These are phyloP conservation scores for Suillia variegata DNA, from an alignment of 2,888 invertebrate genomes.

Conservation along the genomic window DNA sequence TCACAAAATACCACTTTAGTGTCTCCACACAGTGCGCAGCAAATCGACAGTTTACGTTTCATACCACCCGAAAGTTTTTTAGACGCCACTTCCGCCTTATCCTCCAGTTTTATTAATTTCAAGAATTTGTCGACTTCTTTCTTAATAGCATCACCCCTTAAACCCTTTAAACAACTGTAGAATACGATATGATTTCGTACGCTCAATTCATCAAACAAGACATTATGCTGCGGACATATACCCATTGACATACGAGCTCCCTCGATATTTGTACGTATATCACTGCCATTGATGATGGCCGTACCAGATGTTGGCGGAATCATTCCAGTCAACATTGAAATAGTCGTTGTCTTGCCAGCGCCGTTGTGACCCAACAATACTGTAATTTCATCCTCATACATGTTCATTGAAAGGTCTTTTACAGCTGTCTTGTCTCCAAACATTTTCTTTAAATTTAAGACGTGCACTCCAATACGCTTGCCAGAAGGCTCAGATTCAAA, in stretches of 20 bases:
- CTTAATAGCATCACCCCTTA: conserved; percentile 62
- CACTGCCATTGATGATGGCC: conserved; percentile 70
- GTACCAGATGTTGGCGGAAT: conserved; percentile 70
- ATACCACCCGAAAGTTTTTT: conserved; percentile 72
- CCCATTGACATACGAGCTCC: conserved; percentile 72
- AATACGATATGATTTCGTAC: conserved; percentile 81
- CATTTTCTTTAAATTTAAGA: conserved; percentile 67
- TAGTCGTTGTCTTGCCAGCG: conserved; percentile 89
- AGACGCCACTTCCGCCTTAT: conserved; percentile 67
- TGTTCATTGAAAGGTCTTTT: conserved; percentile 71
- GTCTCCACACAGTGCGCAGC: conserved; percentile 74
- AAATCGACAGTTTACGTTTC: conserved; percentile 75
- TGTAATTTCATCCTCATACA: conserved; percentile 86
- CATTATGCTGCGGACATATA: conserved; percentile 82
- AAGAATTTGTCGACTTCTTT: conserved; percentile 69
- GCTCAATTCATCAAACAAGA: conserved; percentile 80
- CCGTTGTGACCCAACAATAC: conserved; percentile 77
- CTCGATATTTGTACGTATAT: conserved; percentile 66
- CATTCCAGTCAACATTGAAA: conserved; percentile 85
- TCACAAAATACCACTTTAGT: conserved; percentile 73
- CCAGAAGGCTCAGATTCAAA: conserved; percentile 43
- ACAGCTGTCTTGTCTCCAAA: conserved; percentile 66
- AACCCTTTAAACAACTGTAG: conserved; percentile 74
- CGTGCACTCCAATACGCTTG: conserved; percentile 60
- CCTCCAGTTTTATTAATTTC: conserved; percentile 66